Evolutionary conservation across 1,140 invertebrate genomes (phyloP).

Genomic region (Batillaria attramentaria): DNA sequence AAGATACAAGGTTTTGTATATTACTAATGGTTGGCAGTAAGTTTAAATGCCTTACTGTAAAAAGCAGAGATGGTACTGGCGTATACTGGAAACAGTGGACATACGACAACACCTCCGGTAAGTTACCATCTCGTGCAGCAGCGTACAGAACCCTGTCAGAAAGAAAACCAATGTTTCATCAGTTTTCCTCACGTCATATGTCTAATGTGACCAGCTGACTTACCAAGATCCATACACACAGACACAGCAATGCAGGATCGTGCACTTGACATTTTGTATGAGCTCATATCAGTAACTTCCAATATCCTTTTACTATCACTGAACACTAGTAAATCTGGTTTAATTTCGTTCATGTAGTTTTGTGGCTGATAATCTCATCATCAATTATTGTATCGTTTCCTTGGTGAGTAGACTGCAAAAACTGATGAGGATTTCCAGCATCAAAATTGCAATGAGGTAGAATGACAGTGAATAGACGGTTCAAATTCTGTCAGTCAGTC

Average conservation of each 20-base stretch:
- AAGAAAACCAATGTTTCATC: not conserved
- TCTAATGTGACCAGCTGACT: not conserved
- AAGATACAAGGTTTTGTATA: not conserved
- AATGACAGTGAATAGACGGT: too few relatives aligned
- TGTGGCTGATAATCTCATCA: too few relatives aligned
- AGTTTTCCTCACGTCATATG: not conserved
- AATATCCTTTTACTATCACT: not conserved
- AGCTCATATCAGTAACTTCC: not conserved
- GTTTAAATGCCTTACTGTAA: conserved; percentile 81
- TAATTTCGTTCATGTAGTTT: too few relatives aligned
- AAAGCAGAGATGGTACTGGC: conserved; percentile 91
- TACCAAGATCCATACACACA: too few relatives aligned
- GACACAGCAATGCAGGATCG: too few relatives aligned
- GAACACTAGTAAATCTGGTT: not conserved
- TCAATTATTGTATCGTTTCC: too few relatives aligned
- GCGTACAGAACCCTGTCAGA: conserved; percentile 78
- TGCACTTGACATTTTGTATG: not conserved
- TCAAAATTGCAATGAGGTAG: too few relatives aligned
- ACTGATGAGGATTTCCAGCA: too few relatives aligned
- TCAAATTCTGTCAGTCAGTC: too few relatives aligned
- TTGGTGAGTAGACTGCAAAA: too few relatives aligned
- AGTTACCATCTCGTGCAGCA: conserved; percentile 90
- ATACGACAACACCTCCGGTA: conserved; percentile 89
- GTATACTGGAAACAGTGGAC: conserved; percentile 90
- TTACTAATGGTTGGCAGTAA: not conserved